Percentiles rank a stretch among this genome's conserved stretches.
Evolutionary conservation across 2,113 vertebrate genomes (phyloP).

Genomic region (Microcebus murinus): DNA sequence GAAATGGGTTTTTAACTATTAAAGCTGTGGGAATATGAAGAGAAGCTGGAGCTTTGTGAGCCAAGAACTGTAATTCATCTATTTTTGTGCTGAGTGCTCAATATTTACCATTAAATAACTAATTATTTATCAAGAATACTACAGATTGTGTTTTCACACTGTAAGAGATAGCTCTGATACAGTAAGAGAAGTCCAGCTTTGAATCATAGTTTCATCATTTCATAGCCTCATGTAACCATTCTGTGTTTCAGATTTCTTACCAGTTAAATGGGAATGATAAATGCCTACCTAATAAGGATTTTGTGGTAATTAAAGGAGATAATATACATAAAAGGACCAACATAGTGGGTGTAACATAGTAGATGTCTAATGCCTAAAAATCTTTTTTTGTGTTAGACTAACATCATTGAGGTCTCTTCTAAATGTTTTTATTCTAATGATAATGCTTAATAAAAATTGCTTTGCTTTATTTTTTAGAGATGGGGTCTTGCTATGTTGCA

Average conservation of each 20-base stretch:
- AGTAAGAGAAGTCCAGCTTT: neutral
- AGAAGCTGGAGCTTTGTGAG: neutral
- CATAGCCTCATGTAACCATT: neutral
- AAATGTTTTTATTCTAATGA: neutral
- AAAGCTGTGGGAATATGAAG: neutral
- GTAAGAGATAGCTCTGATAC: neutral
- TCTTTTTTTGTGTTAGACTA: neutral
- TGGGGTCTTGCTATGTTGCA: neutral
- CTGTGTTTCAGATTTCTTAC: neutral
- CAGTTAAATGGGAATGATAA: neutral
- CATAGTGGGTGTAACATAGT: neutral
- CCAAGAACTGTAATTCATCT: neutral
- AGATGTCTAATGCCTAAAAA: neutral
- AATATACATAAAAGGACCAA: neutral
- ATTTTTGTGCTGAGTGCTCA: neutral
- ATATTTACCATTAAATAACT: neutral
- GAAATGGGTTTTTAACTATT: constrained; percentile 15
- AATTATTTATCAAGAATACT: neutral
- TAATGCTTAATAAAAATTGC: neutral
- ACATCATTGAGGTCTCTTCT: neutral
- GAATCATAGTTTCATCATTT: neutral
- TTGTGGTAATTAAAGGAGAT: neutral
- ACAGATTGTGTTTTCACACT: neutral
- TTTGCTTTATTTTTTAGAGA: neutral
- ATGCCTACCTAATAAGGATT: neutral